phyloP scores from a whole-genome alignment of 2,113 vertebrate genomes.

The Leptocoma aspasia region DNA sequence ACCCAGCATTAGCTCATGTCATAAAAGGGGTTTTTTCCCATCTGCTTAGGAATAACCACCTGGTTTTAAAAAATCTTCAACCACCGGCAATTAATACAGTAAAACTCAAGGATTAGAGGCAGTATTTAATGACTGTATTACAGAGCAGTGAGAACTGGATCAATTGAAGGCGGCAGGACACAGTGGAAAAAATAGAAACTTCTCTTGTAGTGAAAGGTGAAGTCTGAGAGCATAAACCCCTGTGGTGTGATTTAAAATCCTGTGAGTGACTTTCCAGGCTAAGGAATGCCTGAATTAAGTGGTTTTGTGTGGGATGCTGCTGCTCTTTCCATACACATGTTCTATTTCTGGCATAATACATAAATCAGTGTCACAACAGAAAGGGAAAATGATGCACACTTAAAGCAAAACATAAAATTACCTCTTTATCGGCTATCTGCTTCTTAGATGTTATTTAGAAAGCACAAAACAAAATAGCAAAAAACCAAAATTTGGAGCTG shows the following conservation, averaged over 20 bases:
- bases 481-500: too few species aligned
- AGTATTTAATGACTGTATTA: not conserved
- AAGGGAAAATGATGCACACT: not conserved
- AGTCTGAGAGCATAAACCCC: not conserved
- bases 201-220: not conserved
- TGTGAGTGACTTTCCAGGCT: not conserved
- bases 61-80: not conserved
- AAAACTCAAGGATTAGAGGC: not conserved
- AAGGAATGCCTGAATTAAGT: not conserved
- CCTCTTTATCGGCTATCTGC: not conserved
- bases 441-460: not conserved
- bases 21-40: not conserved
- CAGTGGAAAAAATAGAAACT: accelerated
- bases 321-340: not conserved
- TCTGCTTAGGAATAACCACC: not conserved
- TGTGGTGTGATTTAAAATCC: not conserved
- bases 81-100: not conserved
- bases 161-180: not conserved
- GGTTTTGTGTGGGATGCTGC: not conserved
- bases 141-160: not conserved
- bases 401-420: not conserved
- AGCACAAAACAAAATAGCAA: not conserved
- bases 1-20: not conserved
- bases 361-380: not conserved
- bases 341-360: not conserved